Base-by-base conservation (phyloP, 2,888 invertebrate species). In the Spilarctia lutea region DNA sequence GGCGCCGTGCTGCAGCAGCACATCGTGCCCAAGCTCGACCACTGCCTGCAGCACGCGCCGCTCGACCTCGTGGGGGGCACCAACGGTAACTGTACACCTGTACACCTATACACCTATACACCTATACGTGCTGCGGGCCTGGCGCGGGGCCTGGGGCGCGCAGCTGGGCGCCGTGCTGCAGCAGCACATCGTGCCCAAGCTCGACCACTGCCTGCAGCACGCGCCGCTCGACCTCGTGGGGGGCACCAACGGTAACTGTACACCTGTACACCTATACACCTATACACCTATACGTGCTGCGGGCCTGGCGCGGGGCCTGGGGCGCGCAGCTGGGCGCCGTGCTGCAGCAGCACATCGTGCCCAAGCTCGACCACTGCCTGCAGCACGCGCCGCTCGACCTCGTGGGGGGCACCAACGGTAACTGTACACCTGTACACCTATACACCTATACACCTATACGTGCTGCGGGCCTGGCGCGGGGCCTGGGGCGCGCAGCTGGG, bases 111-210 rank as follows among this genome's bases (percentile, higher is more conserved):
- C n/a, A n/a, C n/a, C n/a, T n/a, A n/a, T n/a, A n/a, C n/a, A n/a
- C n/a, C n/a, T n/a, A n/a, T n/a, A n/a, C 39, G 98, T 99, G 96
- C 96, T 99, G 42, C 97, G 97, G 73, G 99, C 99, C 0, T 99
- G 99, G 99, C 94, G 96, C 39, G 96, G 95, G 72, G 94, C 96
- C 7, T 97, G 96, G 90, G 94, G 96, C 65, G 88, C 96, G 0
- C 95, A 96, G 42, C 92, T 96, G 18, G 88, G 91, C 1, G 98
- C 98, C 1, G 98, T 99, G 90, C 95, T 97, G 68, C 97, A 97
- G 75, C 98, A 98, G 86, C 98, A 99, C 91, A 98, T 99, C 80
- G 96, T 99, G 82, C 99, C 99, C 56, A 99, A 99, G 92, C 94
- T 99, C 71, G 98, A 98, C 91, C 94, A 97, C 83, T 97, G 97